Percentiles rank a stretch among this genome's conserved stretches.
Evolutionary conservation across 2,888 invertebrate species (phyloP).

Genomic region (Diarsia dahlii): DNA sequence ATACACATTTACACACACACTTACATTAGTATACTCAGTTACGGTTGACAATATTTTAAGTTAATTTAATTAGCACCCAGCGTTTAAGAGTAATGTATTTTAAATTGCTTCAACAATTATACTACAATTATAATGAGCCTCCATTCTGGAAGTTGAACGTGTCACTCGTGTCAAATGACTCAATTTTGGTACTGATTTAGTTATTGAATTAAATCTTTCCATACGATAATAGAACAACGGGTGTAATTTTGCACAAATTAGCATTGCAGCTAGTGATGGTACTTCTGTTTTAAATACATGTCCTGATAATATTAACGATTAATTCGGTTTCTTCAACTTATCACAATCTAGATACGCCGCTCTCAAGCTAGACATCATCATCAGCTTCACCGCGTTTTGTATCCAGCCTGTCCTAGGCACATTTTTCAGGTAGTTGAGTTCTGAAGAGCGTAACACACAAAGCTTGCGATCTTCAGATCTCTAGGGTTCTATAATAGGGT

Average conservation of each 20-base stretch:
- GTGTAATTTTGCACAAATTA: neutral
- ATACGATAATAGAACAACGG: neutral
- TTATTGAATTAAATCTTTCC: conserved; percentile 2
- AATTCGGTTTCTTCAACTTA: neutral
- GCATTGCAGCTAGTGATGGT: neutral
- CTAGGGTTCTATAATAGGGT: neutral
- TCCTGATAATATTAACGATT: neutral
- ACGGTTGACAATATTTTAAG: conserved; percentile 28
- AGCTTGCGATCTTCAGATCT: neutral
- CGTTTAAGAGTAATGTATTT: conserved; percentile 61
- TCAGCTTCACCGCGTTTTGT: neutral
- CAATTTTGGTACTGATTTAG: conserved; percentile 42
- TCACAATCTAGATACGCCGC: neutral
- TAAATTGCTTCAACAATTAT: conserved; percentile 61
- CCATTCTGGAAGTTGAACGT: conserved; percentile 34
- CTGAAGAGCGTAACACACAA: neutral
- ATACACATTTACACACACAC: no score
- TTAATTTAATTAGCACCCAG: conserved; percentile 60
- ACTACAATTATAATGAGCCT: conserved; percentile 55
- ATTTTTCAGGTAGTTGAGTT: neutral
- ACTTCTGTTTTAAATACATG: neutral
- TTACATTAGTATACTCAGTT: no score
- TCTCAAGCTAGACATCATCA: neutral
- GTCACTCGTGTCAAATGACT: conserved; percentile 47
- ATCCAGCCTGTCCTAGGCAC: neutral